Conservation (phyloP, 2,113 vertebrate genomes). For the Scopus umbretta region DNA sequence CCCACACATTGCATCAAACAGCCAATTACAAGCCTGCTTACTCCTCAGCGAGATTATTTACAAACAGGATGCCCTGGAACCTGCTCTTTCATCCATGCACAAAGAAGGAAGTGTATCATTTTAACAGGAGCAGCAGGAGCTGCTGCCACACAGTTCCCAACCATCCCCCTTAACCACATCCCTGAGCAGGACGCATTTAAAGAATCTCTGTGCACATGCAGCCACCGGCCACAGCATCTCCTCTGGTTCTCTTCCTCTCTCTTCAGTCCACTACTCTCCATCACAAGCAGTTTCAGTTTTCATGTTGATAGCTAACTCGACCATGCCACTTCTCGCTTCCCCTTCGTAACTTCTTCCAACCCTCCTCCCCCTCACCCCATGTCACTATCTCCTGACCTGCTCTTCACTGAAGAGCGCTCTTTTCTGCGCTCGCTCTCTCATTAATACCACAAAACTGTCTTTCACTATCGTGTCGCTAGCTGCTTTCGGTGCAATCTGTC, state of each 20-base stretch:
- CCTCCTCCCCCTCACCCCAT: background rate
- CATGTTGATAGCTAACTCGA: conserved; percentile 5
- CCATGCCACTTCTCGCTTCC: conserved; percentile 31
- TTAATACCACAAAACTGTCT: background rate
- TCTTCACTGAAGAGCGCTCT: background rate
- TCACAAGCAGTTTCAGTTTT: conserved; percentile 46
- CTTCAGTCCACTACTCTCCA: background rate
- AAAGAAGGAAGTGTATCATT: background rate
- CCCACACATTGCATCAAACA: background rate
- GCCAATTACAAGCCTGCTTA: background rate
- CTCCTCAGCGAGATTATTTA: background rate
- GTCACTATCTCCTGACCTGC: background rate
- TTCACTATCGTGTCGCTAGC: background rate
- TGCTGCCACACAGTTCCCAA: background rate
- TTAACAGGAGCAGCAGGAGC: background rate
- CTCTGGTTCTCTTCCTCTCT: background rate
- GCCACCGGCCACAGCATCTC: background rate
- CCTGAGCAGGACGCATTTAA: background rate
- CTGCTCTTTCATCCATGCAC: background rate
- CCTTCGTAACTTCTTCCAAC: background rate
- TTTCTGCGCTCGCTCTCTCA: background rate
- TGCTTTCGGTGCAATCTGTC: background rate
- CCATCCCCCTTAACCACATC: background rate
- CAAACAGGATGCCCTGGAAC: background rate
- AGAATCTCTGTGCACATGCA: background rate